Conservation (phyloP, 2,888 invertebrate species). For the Helobdella robusta region DNA sequence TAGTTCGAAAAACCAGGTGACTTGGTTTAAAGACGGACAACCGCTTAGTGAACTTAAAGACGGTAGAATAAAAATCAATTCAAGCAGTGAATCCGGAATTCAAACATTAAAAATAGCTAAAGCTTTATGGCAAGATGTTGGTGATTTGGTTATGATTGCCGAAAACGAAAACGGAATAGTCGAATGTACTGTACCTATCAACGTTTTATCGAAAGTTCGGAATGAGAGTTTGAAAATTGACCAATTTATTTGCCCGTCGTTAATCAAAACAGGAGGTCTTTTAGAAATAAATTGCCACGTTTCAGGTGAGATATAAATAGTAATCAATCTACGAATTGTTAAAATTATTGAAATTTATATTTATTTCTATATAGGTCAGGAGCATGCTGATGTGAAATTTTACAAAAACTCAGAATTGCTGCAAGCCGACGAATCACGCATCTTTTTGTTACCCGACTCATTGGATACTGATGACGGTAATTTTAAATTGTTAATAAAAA, state of each 20-base stretch:
- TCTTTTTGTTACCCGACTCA: too few species aligned
- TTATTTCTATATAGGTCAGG: too few species aligned
- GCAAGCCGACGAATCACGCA: too few species aligned
- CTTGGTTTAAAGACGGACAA: slow-evolving; percentile 17
- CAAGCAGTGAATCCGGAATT: not conserved
- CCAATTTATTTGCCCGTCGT: not conserved
- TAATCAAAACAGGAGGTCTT: not conserved
- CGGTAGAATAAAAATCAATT: not conserved
- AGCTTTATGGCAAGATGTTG: not conserved
- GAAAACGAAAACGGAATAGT: slow-evolving; percentile 16
- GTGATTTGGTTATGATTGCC: slow-evolving; percentile 7
- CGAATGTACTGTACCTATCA: not conserved
- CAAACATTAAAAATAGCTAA: not conserved
- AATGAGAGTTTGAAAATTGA: slow-evolving; percentile 5
- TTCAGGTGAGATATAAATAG: not conserved
- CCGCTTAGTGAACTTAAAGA: slow-evolving; percentile 8
- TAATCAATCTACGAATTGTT: too few species aligned
- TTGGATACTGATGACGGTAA: slow-evolving; percentile 9
- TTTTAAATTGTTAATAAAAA: slow-evolving; percentile 2
- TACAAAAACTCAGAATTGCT: too few species aligned
- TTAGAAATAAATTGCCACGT: not conserved
- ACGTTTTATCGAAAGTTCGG: slow-evolving; percentile 5
- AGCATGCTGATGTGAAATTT: too few species aligned
- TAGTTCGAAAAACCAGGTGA: not conserved
- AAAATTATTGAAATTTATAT: too few species aligned